Evolutionary conservation across 2,888 invertebrate species (phyloP), one percentile per base, ranked within the genome.

Genomic region (Stomorhina lunata): DNA sequence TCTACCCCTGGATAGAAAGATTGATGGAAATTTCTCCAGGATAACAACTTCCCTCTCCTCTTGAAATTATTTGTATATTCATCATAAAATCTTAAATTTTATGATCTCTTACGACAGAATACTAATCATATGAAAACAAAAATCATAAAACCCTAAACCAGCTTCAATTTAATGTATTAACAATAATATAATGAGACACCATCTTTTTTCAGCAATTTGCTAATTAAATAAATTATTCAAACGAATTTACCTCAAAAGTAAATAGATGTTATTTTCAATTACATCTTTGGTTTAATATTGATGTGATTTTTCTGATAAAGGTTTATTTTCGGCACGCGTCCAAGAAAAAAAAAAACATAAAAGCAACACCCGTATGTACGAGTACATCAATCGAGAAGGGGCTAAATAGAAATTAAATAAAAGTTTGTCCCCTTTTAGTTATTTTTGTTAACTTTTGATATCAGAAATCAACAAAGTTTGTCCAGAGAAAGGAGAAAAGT

Each of bases 151-250:
- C 61, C n/a, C n/a, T n/a, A n/a, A n/a, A n/a, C 20, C 37, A 71
- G 69, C 34, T 69, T 79, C 15, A 25, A 45, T 34, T n/a, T n/a
- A n/a, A n/a, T 10, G 17, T 6, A 7, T n/a, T n/a, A n/a, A n/a
- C n/a, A n/a, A n/a, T n/a, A 25, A 66, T 6, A 45, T 50, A 9
- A 32, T 9, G 1, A 22, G 50, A 17, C 48, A 25, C 7, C 10
- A 43, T 61, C 17, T n/a, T 32, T 25, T 45, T 48, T 53, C 40
- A 72, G 9, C 37, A 29, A 82, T 82, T 82, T 79, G 29, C 79
- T 82, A 82, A 82, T 82, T 82, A 82, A 82, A 82, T 82, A 82
- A 82, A 82, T 82, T 79, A 82, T 82, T 82, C 79, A 82, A 61
- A 15, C 45, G 59, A 10, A 15, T 61, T 32, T 27, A 15, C 25